phyloP scores from a whole-genome alignment of 2,113 vertebrate species.

The Notothenia coriiceps region DNA sequence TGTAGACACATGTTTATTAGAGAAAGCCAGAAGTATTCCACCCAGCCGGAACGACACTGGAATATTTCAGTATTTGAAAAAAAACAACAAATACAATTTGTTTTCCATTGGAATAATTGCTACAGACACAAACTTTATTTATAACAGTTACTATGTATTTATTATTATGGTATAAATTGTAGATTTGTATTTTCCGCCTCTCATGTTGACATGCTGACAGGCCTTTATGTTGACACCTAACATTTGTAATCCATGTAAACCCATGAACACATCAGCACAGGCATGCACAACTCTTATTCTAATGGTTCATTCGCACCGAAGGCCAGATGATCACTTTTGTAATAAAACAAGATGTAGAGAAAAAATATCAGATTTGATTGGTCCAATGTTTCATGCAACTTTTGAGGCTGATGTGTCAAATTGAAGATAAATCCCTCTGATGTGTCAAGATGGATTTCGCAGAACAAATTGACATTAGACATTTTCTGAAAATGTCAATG shows the following conservation, averaged over 20 bases:
- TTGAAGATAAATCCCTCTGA: background rate
- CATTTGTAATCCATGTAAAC: too few relatives aligned
- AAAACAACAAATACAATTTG: background rate
- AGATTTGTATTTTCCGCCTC: background rate
- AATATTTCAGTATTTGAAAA: background rate
- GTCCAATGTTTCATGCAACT: background rate
- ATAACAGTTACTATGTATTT: background rate
- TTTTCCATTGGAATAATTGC: background rate
- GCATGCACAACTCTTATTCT: background rate
- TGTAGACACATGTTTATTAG: background rate
- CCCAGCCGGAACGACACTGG: background rate
- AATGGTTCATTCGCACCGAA: background rate
- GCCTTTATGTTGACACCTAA: background rate
- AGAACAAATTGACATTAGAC: background rate
- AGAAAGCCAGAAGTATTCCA: background rate
- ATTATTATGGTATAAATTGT: background rate
- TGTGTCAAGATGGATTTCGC: background rate
- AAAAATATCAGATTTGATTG: background rate
- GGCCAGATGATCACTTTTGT: background rate
- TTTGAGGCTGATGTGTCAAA: too few relatives aligned
- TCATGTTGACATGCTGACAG: background rate
- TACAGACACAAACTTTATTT: background rate
- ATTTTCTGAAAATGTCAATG: background rate
- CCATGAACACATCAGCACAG: background rate
- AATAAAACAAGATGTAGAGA: background rate